phyloP scores from a whole-genome alignment of 2,797 vertebrate genomes.

The Sciurus vulgaris region DNA sequence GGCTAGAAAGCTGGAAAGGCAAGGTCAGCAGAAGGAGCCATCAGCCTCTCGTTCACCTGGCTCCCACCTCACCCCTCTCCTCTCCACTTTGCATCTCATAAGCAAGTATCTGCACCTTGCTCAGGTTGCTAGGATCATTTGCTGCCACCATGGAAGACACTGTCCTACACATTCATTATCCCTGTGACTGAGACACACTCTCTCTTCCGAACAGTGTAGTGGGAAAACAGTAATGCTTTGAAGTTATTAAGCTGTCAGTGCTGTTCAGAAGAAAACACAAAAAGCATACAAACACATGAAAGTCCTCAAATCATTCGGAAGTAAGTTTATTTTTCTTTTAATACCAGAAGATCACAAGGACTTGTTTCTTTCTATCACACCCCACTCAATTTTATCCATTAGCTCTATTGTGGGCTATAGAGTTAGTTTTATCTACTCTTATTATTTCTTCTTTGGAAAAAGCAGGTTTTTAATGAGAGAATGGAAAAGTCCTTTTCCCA shows the following conservation, averaged over 20 bases:
- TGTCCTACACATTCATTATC: slow-evolving; percentile 2
- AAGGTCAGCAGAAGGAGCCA: neutral
- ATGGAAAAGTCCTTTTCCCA: slow-evolving; percentile 13
- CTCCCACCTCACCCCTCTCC: neutral
- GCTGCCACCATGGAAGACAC: neutral
- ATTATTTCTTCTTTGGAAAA: slow-evolving; percentile 3
- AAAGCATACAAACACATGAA: neutral
- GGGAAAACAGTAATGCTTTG: slow-evolving; percentile 25
- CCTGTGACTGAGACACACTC: slow-evolving; percentile 6
- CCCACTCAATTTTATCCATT: slow-evolving; percentile 14
- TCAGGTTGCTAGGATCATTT: neutral
- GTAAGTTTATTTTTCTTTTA: slow-evolving; percentile 60
- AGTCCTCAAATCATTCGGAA: slow-evolving; percentile 55
- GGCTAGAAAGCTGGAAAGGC: neutral
- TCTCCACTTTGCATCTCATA: neutral
- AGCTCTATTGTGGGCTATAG: slow-evolving; percentile 24
- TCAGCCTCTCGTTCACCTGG: neutral
- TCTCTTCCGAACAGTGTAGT: neutral
- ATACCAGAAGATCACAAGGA: neutral
- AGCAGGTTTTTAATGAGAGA: neutral
- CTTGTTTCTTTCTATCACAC: slow-evolving; percentile 31
- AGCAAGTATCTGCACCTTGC: neutral
- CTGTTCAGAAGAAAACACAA: slow-evolving; percentile 37
- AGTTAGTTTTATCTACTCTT: neutral
- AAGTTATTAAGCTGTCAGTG: slow-evolving; percentile 45